Evolutionary conservation across 2,797 vertebrate genomes (phyloP).

Genomic region (Gambelia wislizenii): DNA sequence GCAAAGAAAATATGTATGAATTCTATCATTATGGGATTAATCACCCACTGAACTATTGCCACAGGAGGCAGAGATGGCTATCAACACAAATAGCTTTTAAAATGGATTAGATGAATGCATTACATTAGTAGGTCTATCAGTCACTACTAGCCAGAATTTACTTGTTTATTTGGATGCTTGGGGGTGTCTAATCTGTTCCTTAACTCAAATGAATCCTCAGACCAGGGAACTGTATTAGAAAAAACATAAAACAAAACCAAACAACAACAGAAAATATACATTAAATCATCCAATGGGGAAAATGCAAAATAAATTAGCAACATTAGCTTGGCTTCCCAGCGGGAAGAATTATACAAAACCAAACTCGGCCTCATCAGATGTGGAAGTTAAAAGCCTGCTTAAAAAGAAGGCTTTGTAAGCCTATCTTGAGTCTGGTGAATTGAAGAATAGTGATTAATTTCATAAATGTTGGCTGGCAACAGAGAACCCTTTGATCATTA

Average conservation of each 20-base stretch:
- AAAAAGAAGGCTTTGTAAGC: not conserved
- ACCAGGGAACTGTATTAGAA: not conserved
- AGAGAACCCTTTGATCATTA: not conserved
- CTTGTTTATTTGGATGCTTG: not conserved
- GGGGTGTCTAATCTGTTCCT: not conserved
- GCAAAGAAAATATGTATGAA: not conserved
- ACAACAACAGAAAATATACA: not conserved
- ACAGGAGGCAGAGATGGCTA: not conserved
- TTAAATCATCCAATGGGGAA: not conserved
- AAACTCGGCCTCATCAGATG: not conserved
- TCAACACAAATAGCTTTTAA: not conserved
- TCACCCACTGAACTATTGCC: not conserved
- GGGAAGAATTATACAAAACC: not conserved
- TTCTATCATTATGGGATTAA: not conserved
- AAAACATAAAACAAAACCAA: not conserved
- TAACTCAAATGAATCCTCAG: not conserved
- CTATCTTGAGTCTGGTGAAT: not conserved
- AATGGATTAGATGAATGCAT: not conserved
- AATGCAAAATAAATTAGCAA: conserved; percentile 5
- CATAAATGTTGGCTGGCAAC: not conserved
- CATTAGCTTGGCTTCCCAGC: conserved; percentile 1
- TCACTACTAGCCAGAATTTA: not conserved
- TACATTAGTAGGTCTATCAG: not conserved
- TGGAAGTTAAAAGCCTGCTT: not conserved
- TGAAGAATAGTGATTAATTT: not conserved